Evolutionary conservation across 2,888 invertebrate genomes (phyloP).

Genomic region (Acronicta aceris): DNA sequence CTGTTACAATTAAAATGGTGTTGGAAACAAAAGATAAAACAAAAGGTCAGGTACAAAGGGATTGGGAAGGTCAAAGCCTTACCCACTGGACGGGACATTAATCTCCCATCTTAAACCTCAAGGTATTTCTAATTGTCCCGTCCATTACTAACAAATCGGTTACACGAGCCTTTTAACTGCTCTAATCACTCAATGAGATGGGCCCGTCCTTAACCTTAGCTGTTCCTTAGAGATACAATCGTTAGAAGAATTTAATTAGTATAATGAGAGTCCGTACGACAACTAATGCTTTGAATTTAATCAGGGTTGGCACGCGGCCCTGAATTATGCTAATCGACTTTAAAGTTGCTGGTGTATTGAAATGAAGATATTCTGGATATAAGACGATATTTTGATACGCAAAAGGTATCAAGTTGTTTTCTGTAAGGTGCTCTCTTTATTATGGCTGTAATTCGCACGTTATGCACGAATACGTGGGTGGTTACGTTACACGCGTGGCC

Average conservation of each 20-base stretch:
- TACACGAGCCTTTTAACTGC: slow-evolving; percentile 25
- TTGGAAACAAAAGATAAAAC: slow-evolving; percentile 13
- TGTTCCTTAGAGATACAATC: slow-evolving; percentile 28
- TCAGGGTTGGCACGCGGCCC: slow-evolving; percentile 31
- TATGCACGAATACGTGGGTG: no score
- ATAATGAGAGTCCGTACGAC: slow-evolving; percentile 34
- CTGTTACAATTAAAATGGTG: slow-evolving; percentile 13
- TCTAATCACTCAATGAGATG: slow-evolving; percentile 44
- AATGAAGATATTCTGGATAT: background rate
- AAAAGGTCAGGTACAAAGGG: slow-evolving; percentile 12
- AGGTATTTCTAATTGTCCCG: slow-evolving; percentile 40
- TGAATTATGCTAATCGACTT: slow-evolving; percentile 25
- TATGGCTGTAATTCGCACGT: no score
- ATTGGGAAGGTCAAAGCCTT: slow-evolving; percentile 34
- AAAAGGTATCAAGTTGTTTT: slow-evolving; percentile 8
- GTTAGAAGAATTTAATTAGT: slow-evolving; percentile 46
- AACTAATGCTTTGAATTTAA: slow-evolving; percentile 36
- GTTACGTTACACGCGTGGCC: no score
- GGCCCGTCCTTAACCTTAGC: slow-evolving; percentile 45
- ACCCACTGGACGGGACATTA: slow-evolving; percentile 20
- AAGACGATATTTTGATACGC: background rate
- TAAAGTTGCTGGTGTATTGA: slow-evolving; percentile 10
- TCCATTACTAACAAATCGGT: slow-evolving; percentile 26
- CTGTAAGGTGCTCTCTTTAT: background rate
- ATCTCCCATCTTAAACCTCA: slow-evolving; percentile 11